Evolutionary conservation across 2,113 vertebrate species (phyloP).

Genomic region (Panthera leo): DNA sequence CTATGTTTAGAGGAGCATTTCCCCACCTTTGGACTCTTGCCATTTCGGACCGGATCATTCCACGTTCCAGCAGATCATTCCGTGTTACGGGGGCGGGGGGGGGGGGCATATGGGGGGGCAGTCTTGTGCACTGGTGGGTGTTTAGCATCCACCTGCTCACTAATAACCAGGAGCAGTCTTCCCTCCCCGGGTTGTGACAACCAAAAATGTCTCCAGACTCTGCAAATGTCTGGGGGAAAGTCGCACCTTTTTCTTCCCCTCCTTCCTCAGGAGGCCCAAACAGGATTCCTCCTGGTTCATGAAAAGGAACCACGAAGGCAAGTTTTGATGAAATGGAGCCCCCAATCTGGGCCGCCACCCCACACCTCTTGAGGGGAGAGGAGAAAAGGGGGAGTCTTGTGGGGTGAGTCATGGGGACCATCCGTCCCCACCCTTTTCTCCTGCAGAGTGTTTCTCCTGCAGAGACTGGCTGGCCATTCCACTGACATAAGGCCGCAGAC

Average conservation of each 20-base stretch:
- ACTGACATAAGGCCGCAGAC: fast-evolving
- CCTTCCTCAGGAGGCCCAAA: background rate
- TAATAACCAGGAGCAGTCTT: too few species aligned
- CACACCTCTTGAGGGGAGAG: background rate
- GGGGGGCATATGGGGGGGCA: too few species aligned
- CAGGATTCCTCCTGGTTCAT: background rate
- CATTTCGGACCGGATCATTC: fast-evolving
- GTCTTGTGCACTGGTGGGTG: fast-evolving
- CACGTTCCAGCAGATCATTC: background rate
- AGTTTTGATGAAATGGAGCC: background rate
- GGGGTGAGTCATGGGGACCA: too few species aligned
- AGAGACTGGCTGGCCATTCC: background rate
- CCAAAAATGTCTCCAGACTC: background rate
- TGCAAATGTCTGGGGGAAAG: background rate
- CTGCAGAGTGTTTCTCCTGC: background rate
- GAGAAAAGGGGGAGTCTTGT: background rate
- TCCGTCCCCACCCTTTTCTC: fast-evolving
- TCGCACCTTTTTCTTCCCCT: too few species aligned
- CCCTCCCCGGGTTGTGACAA: background rate
- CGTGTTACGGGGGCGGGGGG: too few species aligned
- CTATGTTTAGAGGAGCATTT: background rate
- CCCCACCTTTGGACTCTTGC: background rate
- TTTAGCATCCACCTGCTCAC: background rate
- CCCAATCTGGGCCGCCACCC: background rate
- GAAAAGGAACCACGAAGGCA: background rate